A percentile compares a stretch with the other conserved stretches of the same genome.
These are phyloP conservation scores for Gymnoscopelus microlampas DNA, from an alignment of 2,797 vertebrate species.

Conservation along the genomic window DNA sequence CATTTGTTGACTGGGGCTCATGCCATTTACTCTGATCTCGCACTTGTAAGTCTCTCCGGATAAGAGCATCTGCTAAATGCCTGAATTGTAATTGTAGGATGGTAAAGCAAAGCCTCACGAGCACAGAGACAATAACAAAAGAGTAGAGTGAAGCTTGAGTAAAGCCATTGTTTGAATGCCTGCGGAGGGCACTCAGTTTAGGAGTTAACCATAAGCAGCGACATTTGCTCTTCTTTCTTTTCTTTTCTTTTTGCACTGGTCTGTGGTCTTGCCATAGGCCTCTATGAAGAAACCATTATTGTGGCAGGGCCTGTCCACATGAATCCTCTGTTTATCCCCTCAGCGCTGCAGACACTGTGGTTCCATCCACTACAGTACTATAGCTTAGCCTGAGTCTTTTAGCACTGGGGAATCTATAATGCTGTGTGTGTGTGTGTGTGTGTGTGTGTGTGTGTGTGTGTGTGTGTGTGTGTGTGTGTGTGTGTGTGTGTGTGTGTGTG, in stretches of 20 bases:
- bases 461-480: too few species aligned
- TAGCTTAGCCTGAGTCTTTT: too few species aligned
- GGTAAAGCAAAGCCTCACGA: slow-evolving; percentile 12
- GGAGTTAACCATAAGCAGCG: slow-evolving; percentile 61
- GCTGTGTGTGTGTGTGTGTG: too few species aligned
- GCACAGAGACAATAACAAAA: slow-evolving; percentile 22
- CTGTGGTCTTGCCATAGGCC: slow-evolving; percentile 21
- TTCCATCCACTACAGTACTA: too few species aligned
- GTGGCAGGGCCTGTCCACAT: slow-evolving; percentile 65
- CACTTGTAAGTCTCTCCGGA: too few species aligned
- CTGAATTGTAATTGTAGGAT: too few species aligned
- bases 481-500: too few species aligned
- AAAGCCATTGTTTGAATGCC: slow-evolving; percentile 30
- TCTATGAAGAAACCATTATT: slow-evolving; percentile 65
- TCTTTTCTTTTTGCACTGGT: slow-evolving; percentile 23
- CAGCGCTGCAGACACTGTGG: slow-evolving; percentile 15
- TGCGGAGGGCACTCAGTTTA: slow-evolving; percentile 45
- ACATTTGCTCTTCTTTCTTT: background rate
- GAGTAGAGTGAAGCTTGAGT: slow-evolving; percentile 11
- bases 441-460: too few species aligned
- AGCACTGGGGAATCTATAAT: too few species aligned
- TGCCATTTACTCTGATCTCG: too few species aligned
- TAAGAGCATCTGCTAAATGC: too few species aligned
- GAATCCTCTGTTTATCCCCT: slow-evolving; percentile 68
- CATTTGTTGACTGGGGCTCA: too few species aligned